These are phyloP conservation scores for Marronus borbonicus DNA, from an alignment of 2,888 invertebrate species.

Conservation along the genomic window DNA sequence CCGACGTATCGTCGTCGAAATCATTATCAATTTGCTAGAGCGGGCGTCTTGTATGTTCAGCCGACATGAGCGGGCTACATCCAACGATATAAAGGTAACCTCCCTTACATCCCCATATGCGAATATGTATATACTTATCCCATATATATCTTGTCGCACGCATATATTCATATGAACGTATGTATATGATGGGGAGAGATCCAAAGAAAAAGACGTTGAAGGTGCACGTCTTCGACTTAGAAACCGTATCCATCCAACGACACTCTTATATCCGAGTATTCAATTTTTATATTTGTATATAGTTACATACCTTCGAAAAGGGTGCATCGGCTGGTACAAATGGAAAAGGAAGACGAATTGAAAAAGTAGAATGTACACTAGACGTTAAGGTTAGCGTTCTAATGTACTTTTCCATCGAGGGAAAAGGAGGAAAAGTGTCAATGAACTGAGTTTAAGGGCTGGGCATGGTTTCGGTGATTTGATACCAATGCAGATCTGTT, in stretches of 20 bases:
- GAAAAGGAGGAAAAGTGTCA: background rate
- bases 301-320: conserved; percentile 36
- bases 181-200: conserved; percentile 14
- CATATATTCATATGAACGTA: conserved; percentile 39
- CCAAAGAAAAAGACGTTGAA: background rate
- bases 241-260: conserved; percentile 29
- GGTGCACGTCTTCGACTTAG: conserved; percentile 18
- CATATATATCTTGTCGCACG: conserved; percentile 17
- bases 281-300: conserved; percentile 46
- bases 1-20: conserved; percentile 8
- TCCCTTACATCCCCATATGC: conserved; percentile 18
- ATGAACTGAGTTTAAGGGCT: background rate
- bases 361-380: background rate
- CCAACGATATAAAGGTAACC: conserved; percentile 36
- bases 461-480: background rate
- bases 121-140: background rate
- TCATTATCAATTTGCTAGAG: conserved; percentile 41
- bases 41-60: conserved; percentile 36
- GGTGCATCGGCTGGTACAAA: background rate
- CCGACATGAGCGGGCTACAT: conserved; percentile 32
- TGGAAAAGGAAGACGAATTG: background rate
- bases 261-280: conserved; percentile 38
- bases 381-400: background rate
- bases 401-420: background rate
- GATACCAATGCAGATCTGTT: no score